phyloP scores from a whole-genome alignment of 2,888 invertebrate species.

The Horisme vitalbata region DNA sequence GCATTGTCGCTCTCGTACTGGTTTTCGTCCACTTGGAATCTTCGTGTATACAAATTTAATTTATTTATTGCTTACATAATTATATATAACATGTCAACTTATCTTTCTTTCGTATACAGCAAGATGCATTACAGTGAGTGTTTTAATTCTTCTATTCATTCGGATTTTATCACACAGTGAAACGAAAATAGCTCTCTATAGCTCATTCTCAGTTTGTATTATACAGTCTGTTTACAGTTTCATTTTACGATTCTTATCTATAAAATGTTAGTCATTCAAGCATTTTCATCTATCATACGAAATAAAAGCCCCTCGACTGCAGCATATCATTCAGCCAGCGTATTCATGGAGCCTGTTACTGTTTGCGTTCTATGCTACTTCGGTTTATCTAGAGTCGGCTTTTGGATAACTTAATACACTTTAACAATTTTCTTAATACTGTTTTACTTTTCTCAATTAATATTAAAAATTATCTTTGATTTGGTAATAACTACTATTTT shows the following conservation, averaged over 20 bases:
- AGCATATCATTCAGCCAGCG: constrained; percentile 32
- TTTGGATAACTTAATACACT: no score
- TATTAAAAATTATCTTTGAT: no score
- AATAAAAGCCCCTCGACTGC: constrained; percentile 29
- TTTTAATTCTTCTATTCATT: neutral
- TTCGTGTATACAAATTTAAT: no score
- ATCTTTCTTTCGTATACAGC: no score
- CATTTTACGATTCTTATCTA: constrained; percentile 7
- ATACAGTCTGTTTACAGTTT: constrained; percentile 3
- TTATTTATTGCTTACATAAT: no score
- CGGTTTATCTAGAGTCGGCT: neutral
- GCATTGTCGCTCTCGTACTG: no score
- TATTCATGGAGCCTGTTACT: constrained; percentile 20
- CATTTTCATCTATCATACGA: constrained; percentile 34
- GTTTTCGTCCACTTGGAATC: no score
- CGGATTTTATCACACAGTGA: neutral
- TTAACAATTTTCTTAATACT: no score
- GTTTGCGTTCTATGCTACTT: constrained; percentile 4
- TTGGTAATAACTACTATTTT: no score
- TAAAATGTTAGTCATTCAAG: constrained; percentile 26
- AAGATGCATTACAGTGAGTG: no score
- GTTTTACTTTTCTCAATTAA: no score
- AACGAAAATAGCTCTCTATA: neutral
- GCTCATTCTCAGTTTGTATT: neutral
- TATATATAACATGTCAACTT: no score